Percentiles rank a stretch among this genome's conserved stretches.
These are phyloP conservation scores for Sitobion miscanthi DNA, from an alignment of 1,140 invertebrate genomes.

Conservation along the genomic window DNA sequence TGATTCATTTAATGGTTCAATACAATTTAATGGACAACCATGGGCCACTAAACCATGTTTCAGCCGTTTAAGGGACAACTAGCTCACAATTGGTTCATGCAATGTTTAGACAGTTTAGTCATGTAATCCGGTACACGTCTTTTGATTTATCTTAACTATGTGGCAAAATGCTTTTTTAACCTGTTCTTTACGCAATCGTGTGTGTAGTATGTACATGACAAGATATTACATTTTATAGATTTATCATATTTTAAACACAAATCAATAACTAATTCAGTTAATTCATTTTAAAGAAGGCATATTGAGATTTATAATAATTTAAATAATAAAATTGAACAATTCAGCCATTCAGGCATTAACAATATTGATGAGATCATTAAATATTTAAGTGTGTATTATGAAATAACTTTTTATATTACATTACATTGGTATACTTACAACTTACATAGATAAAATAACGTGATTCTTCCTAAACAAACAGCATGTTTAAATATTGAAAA, in stretches of 20 bases:
- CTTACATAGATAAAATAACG: background rate
- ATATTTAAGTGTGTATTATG: constrained; percentile 16
- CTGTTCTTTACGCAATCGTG: background rate
- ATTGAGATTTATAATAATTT: background rate
- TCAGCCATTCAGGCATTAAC: background rate
- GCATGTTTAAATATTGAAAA: background rate
- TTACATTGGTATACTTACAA: background rate
- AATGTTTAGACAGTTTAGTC: too few relatives aligned
- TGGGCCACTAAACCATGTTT: too few relatives aligned
- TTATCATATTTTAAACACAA: background rate
- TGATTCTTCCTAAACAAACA: too few relatives aligned
- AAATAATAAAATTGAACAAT: background rate
- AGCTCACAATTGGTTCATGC: too few relatives aligned
- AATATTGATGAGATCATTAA: background rate
- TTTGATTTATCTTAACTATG: background rate
- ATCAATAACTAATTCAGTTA: background rate
- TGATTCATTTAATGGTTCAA: too few relatives aligned
- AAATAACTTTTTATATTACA: background rate
- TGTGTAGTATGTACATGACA: background rate
- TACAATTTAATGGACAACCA: too few relatives aligned
- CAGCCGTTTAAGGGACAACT: too few relatives aligned
- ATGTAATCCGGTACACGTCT: too few relatives aligned
- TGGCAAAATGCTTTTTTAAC: background rate
- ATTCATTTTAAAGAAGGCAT: too few relatives aligned
- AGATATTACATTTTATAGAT: background rate